These are phyloP conservation scores for Alligator sinensis DNA, from an alignment of 2,113 vertebrate genomes.

Conservation along the genomic window DNA sequence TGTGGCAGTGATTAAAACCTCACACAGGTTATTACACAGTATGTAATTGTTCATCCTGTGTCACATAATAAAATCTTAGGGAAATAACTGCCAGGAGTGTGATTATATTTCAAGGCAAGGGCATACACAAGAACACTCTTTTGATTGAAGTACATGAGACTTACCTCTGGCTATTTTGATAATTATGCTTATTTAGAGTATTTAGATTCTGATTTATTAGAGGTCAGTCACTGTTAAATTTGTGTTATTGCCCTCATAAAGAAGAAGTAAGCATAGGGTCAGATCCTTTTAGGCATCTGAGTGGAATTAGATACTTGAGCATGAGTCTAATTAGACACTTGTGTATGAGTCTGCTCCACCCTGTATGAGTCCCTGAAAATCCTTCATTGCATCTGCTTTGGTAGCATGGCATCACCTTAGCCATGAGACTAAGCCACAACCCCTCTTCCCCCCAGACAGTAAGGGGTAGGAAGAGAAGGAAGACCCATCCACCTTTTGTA, in stretches of 20 bases:
- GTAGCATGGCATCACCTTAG: too few species aligned
- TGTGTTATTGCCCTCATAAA: not conserved
- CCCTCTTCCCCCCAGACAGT: too few species aligned
- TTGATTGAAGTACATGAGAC: not conserved
- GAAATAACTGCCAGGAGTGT: conserved; percentile 15
- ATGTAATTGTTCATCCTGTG: conserved; percentile 62
- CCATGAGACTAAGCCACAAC: too few species aligned
- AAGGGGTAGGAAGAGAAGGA: too few species aligned
- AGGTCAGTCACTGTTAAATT: not conserved
- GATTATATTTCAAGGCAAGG: conserved; percentile 59
- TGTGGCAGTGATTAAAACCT: conserved; percentile 59
- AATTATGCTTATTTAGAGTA: not conserved
- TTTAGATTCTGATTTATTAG: not conserved
- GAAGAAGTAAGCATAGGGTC: not conserved
- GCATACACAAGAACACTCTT: not conserved
- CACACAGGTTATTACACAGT: conserved; percentile 69
- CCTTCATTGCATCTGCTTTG: too few species aligned
- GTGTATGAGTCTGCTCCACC: too few species aligned
- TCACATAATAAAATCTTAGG: conserved; percentile 55
- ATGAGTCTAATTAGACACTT: too few species aligned
- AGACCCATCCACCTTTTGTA: too few species aligned
- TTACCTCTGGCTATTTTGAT: not conserved
- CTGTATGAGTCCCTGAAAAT: too few species aligned
- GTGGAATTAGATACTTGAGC: too few species aligned
- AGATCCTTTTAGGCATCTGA: too few species aligned